A percentile compares a stretch with the other conserved stretches of the same genome.
phyloP scores from a whole-genome alignment of 2,113 vertebrate genomes.

The Festucalex cinctus region DNA sequence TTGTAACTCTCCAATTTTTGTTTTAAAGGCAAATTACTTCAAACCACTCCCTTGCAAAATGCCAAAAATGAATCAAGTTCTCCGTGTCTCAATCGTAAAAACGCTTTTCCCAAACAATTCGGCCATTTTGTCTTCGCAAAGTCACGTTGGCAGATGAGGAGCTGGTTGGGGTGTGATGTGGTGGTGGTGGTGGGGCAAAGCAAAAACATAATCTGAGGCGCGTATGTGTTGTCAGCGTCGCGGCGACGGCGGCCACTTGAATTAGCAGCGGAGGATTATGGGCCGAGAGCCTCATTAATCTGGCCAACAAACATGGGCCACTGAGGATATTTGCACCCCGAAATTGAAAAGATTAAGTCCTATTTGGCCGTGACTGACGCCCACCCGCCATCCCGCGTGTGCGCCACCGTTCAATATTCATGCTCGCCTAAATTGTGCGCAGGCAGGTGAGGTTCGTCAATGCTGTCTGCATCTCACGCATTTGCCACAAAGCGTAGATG shows the following conservation, averaged over 20 bases:
- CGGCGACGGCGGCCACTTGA: conserved; percentile 90
- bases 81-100: neutral
- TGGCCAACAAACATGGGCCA: conserved; percentile 98
- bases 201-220: conserved; percentile 77
- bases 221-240: conserved; percentile 80
- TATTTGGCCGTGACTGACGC: conserved; percentile 99
- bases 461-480: neutral
- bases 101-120: too few relatives aligned
- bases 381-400: conserved; percentile 74
- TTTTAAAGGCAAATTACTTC: too few relatives aligned
- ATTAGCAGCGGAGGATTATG: conserved; percentile 99
- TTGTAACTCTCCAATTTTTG: too few relatives aligned
- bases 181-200: neutral
- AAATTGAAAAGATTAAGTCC: conserved; percentile 99
- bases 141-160: neutral
- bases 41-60: neutral
- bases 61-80: neutral
- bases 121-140: neutral
- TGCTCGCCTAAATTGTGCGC: conserved; percentile 59
- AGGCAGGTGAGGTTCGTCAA: neutral
- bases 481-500: neutral
- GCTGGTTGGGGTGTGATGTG: neutral
- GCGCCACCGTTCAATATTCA: conserved; percentile 98
- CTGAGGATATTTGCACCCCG: conserved; percentile 99
- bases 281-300: conserved; percentile 97